phyloP scores from a whole-genome alignment of 2,888 invertebrate species.

The Drosophila neoperkinsi region DNA sequence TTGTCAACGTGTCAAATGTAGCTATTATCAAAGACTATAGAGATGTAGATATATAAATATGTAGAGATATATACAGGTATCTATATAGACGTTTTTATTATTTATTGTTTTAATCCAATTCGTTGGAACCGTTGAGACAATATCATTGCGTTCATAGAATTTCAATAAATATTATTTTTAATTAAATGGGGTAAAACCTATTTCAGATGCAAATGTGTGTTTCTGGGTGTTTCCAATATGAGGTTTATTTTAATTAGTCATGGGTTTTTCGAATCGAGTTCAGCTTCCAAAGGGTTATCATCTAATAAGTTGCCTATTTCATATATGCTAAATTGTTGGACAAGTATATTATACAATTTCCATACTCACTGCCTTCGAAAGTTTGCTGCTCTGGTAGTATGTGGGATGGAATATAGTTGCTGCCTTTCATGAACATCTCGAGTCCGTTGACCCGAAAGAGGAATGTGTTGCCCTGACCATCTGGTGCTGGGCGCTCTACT shows the following conservation, averaged over 20 bases:
- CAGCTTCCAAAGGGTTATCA: not conserved
- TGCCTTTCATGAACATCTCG: conserved; percentile 97
- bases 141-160: not conserved
- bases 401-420: conserved; percentile 96
- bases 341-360: not conserved
- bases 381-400: conserved; percentile 90
- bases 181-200: conserved; percentile 4
- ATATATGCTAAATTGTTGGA: not conserved
- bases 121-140: not conserved
- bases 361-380: conserved; percentile 86
- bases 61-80: not conserved
- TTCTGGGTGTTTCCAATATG: conserved; percentile 4
- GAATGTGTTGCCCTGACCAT: conserved; percentile 89
- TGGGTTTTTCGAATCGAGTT: not conserved
- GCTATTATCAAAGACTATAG: not conserved
- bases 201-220: not conserved
- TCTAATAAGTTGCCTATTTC: not conserved
- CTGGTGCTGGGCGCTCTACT: conserved; percentile 86
- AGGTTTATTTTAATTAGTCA: not conserved
- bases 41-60: not conserved
- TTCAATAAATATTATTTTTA: not conserved
- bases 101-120: not conserved
- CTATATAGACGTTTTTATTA: not conserved
- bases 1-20: not conserved
- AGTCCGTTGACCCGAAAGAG: conserved; percentile 94